A percentile compares a stretch with the other conserved stretches of the same genome.
Conservation (phyloP, 2,113 vertebrate genomes). For the Prinia subflava region DNA sequence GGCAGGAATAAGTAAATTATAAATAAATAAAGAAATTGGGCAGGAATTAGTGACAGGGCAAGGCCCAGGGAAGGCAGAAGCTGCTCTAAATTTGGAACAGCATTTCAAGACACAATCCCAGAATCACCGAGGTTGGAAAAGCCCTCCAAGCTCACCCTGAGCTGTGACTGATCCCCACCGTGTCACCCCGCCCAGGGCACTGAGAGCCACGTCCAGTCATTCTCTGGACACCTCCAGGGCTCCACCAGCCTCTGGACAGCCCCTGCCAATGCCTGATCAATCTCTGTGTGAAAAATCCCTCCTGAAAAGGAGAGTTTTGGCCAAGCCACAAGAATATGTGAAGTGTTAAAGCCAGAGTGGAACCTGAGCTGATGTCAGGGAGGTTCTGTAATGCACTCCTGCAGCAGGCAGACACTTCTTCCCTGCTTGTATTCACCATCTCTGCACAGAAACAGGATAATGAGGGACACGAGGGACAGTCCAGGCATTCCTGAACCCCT, state of each 20-base stretch:
- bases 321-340: accelerated
- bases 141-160: not conserved
- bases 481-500: not conserved
- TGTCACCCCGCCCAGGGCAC: not conserved
- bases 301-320: not conserved
- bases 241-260: not conserved
- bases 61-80: not conserved
- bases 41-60: not conserved
- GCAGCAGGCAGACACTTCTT: not conserved
- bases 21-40: not conserved
- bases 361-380: not conserved
- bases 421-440: not conserved
- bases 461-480: accelerated
- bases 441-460: accelerated
- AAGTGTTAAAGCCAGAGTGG: not conserved
- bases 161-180: accelerated
- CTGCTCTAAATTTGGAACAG: not conserved
- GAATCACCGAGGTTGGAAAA: not conserved
- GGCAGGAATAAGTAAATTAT: not conserved
- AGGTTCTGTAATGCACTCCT: not conserved
- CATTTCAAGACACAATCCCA: not conserved
- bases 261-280: not conserved
- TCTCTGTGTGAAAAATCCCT: not conserved
- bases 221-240: not conserved
- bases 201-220: not conserved